phyloP scores from a whole-genome alignment of 1,140 invertebrate species.

The Papilio helenus region DNA sequence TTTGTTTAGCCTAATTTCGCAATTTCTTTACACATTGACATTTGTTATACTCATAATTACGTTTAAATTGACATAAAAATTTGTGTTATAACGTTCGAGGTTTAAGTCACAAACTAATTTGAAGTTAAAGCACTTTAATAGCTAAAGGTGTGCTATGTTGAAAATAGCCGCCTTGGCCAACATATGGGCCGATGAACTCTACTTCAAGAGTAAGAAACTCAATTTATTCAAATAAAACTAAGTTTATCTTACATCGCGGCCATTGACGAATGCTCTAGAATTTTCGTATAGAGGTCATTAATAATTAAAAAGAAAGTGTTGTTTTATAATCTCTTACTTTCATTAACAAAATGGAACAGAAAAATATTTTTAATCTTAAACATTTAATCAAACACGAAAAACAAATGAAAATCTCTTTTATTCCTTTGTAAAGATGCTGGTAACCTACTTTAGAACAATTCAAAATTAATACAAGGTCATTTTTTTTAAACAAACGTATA shows the following conservation, averaged over 20 bases:
- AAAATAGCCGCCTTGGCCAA: conserved; percentile 25
- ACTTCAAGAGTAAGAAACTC: conserved; percentile 18
- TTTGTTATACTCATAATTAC: neutral
- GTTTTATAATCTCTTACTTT: neutral
- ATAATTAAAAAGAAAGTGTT: neutral
- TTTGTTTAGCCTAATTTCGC: neutral
- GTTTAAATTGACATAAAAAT: neutral
- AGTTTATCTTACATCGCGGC: conserved; percentile 20
- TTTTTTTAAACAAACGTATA: neutral
- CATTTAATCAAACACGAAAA: neutral
- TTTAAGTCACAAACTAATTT: conserved; percentile 19
- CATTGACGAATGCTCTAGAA: conserved; percentile 20
- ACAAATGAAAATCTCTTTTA: neutral
- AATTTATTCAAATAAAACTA: conserved; percentile 7
- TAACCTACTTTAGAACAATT: neutral
- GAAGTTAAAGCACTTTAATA: conserved; percentile 16
- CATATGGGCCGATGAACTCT: conserved; percentile 19
- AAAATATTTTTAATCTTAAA: neutral
- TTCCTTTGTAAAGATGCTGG: neutral
- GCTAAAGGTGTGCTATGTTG: conserved; percentile 20
- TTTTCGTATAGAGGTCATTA: neutral
- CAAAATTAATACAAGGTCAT: neutral
- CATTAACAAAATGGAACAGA: neutral
- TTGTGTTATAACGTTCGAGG: neutral
- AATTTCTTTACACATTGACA: neutral